Conservation (phyloP, 1,140 invertebrate species). For the Drosophila ercepeae region DNA sequence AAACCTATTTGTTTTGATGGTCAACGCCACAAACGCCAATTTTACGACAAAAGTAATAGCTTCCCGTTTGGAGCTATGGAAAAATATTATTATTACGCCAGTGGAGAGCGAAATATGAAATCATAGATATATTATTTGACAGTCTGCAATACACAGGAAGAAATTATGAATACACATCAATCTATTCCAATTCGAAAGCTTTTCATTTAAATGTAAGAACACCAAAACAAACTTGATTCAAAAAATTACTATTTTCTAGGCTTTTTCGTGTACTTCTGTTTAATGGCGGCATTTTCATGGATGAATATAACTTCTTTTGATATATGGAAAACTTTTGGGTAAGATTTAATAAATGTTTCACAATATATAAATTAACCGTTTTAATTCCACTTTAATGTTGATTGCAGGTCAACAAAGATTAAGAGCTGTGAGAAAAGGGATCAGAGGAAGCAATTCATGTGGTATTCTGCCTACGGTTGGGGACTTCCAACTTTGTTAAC, state of each 20-base stretch:
- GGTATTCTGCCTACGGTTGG: constrained; percentile 88
- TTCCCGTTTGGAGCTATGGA: not conserved
- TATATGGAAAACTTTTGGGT: constrained; percentile 94
- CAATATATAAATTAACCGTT: no score
- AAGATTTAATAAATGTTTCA: no score
- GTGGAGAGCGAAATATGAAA: not conserved
- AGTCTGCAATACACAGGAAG: not conserved
- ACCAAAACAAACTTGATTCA: no score
- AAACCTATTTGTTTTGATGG: not conserved
- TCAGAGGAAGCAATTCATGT: constrained; percentile 85
- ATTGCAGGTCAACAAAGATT: constrained; percentile 51
- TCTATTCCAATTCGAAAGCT: no score
- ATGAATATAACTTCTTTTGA: constrained; percentile 95
- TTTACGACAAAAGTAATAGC: not conserved
- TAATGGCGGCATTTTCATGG: constrained; percentile 95
- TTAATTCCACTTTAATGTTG: not conserved
- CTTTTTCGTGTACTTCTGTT: constrained; percentile 92
- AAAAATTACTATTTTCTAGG: constrained; percentile 86
- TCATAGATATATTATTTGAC: not conserved
- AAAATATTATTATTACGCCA: not conserved
- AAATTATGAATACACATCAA: no score
- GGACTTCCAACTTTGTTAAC: constrained; percentile 85
- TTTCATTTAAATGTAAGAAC: no score
- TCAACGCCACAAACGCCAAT: not conserved
- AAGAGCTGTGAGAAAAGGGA: constrained; percentile 47